phyloP scores from a whole-genome alignment of 2,888 invertebrate species.

The Chelonus formosanus region DNA sequence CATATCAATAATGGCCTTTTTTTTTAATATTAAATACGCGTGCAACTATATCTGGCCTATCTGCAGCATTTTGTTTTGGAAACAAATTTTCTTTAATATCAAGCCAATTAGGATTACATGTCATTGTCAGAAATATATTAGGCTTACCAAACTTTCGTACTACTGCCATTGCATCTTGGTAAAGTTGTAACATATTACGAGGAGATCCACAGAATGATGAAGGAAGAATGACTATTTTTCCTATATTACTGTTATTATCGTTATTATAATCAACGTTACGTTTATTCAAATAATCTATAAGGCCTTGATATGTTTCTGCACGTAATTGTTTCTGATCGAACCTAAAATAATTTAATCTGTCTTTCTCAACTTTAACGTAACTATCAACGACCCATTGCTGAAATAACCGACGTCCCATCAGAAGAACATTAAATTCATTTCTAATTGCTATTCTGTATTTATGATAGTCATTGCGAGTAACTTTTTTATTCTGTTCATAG shows the following conservation, averaged over 20 bases:
- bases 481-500: neutral
- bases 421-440: slow-evolving; percentile 19
- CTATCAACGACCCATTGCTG: no score
- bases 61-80: neutral
- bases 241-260: no score
- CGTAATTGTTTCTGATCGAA: slow-evolving; percentile 1
- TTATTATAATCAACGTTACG: neutral
- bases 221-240: no score
- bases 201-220: no score
- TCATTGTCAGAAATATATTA: slow-evolving; percentile 47
- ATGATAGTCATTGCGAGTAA: slow-evolving; percentile 21
- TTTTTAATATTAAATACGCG: slow-evolving; percentile 36
- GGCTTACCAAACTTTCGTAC: slow-evolving; percentile 18
- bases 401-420: slow-evolving; percentile 4
- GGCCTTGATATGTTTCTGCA: slow-evolving; percentile 1
- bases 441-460: slow-evolving; percentile 28
- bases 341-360: slow-evolving; percentile 14
- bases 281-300: slow-evolving; percentile 1
- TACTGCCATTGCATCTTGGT: slow-evolving; percentile 15
- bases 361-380: slow-evolving; percentile 23
- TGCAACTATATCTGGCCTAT: slow-evolving; percentile 38
- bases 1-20: slow-evolving; percentile 21
- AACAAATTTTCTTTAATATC: no score
- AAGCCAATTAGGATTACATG: slow-evolving; percentile 47
- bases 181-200: no score